Percentiles rank a stretch among this genome's conserved stretches.
Evolutionary conservation across 2,797 vertebrate species (phyloP).

Genomic region (Pangasius krempfi): DNA sequence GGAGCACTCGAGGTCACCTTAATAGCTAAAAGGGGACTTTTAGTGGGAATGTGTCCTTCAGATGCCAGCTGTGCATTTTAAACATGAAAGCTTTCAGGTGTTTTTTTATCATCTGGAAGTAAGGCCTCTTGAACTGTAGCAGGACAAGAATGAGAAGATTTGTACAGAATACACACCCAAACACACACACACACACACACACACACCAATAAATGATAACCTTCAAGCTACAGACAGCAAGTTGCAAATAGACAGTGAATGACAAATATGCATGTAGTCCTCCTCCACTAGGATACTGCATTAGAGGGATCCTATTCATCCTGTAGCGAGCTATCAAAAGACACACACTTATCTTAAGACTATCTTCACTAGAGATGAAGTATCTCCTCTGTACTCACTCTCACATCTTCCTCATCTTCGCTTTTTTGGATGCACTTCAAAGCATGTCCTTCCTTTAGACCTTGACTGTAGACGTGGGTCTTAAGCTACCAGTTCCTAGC

Average conservation of each 20-base stretch:
- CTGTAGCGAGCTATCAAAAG: not conserved
- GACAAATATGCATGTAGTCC: not conserved
- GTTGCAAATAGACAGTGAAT: not conserved
- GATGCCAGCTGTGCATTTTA: conserved; percentile 15
- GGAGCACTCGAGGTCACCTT: not conserved
- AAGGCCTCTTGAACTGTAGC: conserved; percentile 14
- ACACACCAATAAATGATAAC: not conserved
- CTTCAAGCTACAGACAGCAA: not conserved
- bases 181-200: too few relatives aligned
- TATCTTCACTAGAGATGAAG: conserved; percentile 16
- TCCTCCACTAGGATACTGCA: not conserved
- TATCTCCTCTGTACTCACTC: not conserved
- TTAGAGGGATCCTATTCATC: conserved; percentile 11
- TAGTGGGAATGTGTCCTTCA: conserved; percentile 10
- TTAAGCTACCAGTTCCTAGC: conserved; percentile 30
- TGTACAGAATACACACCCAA: not conserved
- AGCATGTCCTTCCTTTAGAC: conserved; percentile 11
- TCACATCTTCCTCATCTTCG: not conserved
- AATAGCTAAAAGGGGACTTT: not conserved
- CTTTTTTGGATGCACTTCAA: not conserved
- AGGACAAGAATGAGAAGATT: conserved; percentile 33
- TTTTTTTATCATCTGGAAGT: conserved; percentile 33
- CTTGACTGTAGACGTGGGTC: conserved; percentile 36
- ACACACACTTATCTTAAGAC: not conserved
- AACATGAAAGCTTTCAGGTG: conserved; percentile 26